Conservation (phyloP, 2,113 vertebrate species). For the Deroptyus accipitrinus region DNA sequence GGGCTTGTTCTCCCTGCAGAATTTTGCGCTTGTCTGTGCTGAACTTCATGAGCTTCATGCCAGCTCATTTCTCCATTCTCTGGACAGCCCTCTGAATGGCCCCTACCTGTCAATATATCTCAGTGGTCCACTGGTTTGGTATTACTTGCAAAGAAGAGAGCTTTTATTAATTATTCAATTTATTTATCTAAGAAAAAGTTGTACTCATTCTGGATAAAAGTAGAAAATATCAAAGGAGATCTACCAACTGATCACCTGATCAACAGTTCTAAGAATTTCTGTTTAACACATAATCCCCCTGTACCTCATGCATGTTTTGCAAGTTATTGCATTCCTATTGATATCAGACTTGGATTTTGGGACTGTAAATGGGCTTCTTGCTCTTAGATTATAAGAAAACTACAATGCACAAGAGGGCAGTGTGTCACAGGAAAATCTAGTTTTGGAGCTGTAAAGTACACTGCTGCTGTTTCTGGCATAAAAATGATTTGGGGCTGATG, state of each 20-base stretch:
- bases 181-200: background rate
- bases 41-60: background rate
- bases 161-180: background rate
- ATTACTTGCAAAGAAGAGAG: background rate
- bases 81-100: background rate
- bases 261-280: background rate
- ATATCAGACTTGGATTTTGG: background rate
- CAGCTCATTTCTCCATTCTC: background rate
- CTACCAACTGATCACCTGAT: background rate
- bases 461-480: background rate
- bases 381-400: background rate
- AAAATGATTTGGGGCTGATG: slow-evolving; percentile 36
- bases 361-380: background rate
- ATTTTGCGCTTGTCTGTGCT: background rate
- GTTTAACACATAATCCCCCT: background rate
- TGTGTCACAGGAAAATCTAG: slow-evolving; percentile 63
- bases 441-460: background rate
- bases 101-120: background rate
- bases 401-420: slow-evolving; percentile 75
- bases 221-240: background rate
- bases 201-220: background rate
- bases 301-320: background rate
- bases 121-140: background rate
- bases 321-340: background rate
- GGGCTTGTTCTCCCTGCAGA: background rate